Base-by-base conservation (phyloP, 1,140 invertebrate species). In the Ditylenchus dipsaci region DNA sequence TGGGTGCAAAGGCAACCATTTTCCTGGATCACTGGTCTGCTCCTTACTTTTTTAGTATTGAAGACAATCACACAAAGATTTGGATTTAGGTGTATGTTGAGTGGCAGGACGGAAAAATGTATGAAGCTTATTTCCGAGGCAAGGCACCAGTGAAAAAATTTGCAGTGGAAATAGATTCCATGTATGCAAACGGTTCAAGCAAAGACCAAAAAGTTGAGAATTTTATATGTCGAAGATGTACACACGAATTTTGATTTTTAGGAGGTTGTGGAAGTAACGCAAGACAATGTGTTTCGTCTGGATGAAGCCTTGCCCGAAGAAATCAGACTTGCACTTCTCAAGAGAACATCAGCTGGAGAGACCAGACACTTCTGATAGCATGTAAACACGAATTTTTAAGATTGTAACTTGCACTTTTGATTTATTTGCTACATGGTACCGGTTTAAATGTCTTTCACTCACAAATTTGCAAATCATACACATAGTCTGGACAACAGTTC, bases 1-100 rank as follows among this genome's bases (percentile, higher is more conserved):
- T 63, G 68, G 71, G 9, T 71, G 69, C 56, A 70, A 53, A 13
- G 71, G 69, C n/a, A 43, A 47, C 3, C 69, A 71, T 30, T 21
- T 71, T 43, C 71, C 69, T 30, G 69, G 69, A 59, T 33, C 68
- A 17, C 15, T 71, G 61, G 69, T 71, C n/a, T 15, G 43, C 53
- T 29, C 13, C 19, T 38, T 38, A 38, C 11, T 38, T 38, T n/a
- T n/a, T n/a, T n/a, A n/a, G n/a, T n/a, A n/a, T 38, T 38, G 33
- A 38, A 3, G 3, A 11, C 33, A 38, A 3, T 27, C 3, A 30
- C 59, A n/a, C 59, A 19, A 61, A 8, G n/a, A n/a, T n/a, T 26
- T 61, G 3, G 17, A 30, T 70, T 60, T 21, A 70, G 68, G 68
- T 70, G 1, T 70, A 70, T 43, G 68, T 70, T 11, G 26, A 38